Evolutionary conservation across 2,888 invertebrate genomes (phyloP).

Genomic region (Ptilodon capucinus): DNA sequence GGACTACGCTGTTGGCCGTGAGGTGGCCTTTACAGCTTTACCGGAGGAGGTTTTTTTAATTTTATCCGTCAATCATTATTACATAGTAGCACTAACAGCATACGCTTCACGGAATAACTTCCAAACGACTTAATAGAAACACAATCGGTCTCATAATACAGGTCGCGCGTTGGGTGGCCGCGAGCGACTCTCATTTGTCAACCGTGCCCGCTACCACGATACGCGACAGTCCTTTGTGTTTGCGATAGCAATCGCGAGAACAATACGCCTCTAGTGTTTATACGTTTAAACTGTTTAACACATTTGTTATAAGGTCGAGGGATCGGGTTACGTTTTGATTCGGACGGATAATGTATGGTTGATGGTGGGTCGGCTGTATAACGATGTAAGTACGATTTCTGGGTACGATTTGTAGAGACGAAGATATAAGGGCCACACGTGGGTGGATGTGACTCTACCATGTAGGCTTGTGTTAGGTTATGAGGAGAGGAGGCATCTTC

Average conservation of each 20-base stretch:
- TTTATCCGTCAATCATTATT: too few species aligned
- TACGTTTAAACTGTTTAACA: constrained; percentile 69
- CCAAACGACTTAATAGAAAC: constrained; percentile 27
- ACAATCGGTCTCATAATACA: constrained; percentile 29
- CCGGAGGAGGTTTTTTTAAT: too few species aligned
- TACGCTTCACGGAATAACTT: constrained; percentile 3
- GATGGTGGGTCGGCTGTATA: constrained; percentile 1
- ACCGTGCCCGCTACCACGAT: constrained; percentile 64
- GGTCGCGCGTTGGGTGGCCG: constrained; percentile 64
- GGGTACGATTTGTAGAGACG: background rate
- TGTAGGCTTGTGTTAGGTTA: too few species aligned
- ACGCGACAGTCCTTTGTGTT: constrained; percentile 60
- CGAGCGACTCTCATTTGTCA: constrained; percentile 64
- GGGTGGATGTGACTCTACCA: too few species aligned
- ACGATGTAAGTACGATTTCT: constrained; percentile 13
- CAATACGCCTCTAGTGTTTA: constrained; percentile 68
- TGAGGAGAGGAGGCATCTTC: too few species aligned
- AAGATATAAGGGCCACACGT: too few species aligned
- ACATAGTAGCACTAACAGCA: constrained; percentile 1
- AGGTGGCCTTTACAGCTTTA: too few species aligned
- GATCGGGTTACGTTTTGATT: constrained; percentile 45
- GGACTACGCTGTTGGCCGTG: too few species aligned
- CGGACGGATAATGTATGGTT: constrained; percentile 12
- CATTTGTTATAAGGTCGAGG: constrained; percentile 61
- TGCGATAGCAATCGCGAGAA: constrained; percentile 60